Evolutionary conservation across 2,113 vertebrate species (phyloP), one percentile per base, ranked within the genome.

Genomic region (Anser brachyrhynchus): DNA sequence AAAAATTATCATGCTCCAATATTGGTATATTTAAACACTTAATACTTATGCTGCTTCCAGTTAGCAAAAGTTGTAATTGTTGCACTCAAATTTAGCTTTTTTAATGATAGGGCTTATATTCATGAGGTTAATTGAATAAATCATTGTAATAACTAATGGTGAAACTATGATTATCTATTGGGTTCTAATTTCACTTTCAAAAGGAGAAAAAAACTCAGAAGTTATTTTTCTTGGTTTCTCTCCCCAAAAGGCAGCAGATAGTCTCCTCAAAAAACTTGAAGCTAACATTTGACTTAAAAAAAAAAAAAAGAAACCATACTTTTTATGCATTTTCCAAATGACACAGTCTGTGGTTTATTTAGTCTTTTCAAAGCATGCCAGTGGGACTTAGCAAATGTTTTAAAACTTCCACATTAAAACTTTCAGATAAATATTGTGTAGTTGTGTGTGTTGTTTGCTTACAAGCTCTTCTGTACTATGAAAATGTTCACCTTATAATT

Each of bases 1-100:
- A 98, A 98, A 99, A 99, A 99, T 99, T 98, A 98, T 98, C 98
- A 97, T 93, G 90, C 98, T 97, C 95, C 95, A 98, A 97, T 98
- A 98, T 97, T 98, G 89, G 81, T 95, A 84, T 96, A 97, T 97
- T 98, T 96, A 97, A 98, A 98, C 96, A 97, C 96, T 98, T 97
- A 95, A 97, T 98, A 98, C 96, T 96, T 97, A 95, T 46, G 29
- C 87, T 87, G 96, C 84, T 96, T 97, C 95, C 95, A 93, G 87
- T 97, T 97, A 97, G 96, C 95, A 95, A 97, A 97, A 98, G 96
- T 98, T 98, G 96, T 97, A 98, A 98, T 97, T 98, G 96, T 97
- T 98, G 97, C 95, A 61, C 96, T 97, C 88, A 93, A 92, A 97
- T 97, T 97, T 96, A 96, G 96, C 91, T 97, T 97, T 97, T 97